Evolutionary conservation across 1,140 invertebrate genomes (phyloP).

Genomic region (Diuraphis noxia): DNA sequence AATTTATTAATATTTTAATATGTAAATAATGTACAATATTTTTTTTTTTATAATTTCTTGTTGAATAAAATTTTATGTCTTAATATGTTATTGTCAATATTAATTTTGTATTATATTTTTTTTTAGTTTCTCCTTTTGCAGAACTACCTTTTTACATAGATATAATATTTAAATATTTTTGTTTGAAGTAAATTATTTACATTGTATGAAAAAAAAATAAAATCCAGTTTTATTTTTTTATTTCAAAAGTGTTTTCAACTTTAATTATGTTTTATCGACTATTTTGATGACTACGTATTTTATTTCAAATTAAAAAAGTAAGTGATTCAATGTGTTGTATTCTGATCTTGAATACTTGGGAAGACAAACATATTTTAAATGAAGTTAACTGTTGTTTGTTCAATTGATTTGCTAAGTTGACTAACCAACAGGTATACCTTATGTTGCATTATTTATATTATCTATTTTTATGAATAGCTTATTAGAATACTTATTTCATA

Average conservation of each 20-base stretch:
- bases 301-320: not conserved
- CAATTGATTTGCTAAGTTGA: not conserved
- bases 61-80: not conserved
- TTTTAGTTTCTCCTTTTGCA: not conserved
- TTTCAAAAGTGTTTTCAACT: not conserved
- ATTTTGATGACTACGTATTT: not conserved
- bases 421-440: not conserved
- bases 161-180: conserved; percentile 8
- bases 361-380: conserved; percentile 6
- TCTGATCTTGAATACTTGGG: conserved; percentile 7
- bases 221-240: not conserved
- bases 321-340: not conserved
- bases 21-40: not conserved
- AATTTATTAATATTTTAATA: not conserved
- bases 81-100: not conserved
- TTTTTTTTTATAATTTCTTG: not conserved
- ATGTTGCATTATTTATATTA: too few species aligned
- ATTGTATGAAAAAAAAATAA: not conserved
- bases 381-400: not conserved
- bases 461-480: too few species aligned
- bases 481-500: too few species aligned
- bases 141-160: not conserved
- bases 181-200: not conserved
- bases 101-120: not conserved
- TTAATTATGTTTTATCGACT: not conserved